These are phyloP conservation scores for Cebidichthys violaceus DNA, from an alignment of 2,113 vertebrate genomes.

Conservation along the genomic window DNA sequence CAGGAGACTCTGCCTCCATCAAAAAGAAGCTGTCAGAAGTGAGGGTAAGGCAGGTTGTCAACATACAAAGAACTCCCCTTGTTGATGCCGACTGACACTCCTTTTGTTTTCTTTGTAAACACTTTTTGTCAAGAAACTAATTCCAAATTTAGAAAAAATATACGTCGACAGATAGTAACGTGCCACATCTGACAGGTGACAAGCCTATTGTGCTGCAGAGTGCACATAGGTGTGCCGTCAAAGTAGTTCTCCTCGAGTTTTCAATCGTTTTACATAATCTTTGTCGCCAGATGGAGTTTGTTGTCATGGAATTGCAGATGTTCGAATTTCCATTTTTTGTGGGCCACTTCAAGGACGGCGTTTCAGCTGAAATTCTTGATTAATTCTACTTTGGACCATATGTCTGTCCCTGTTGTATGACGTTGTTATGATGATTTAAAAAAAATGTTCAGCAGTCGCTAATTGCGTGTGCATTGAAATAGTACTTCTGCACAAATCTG, in stretches of 20 bases:
- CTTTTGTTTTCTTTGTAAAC: constrained; percentile 34
- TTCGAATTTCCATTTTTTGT: background rate
- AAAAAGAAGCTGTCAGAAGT: constrained; percentile 92
- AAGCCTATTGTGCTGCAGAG: background rate
- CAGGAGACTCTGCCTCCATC: constrained; percentile 88
- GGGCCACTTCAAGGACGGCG: background rate
- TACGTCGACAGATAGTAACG: constrained; percentile 13
- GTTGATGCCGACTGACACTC: constrained; percentile 1
- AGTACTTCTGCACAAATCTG: background rate
- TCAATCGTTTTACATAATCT: background rate
- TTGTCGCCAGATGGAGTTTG: background rate
- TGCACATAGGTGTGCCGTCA: background rate
- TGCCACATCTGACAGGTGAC: constrained; percentile 28
- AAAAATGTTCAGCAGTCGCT: background rate
- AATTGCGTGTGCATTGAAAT: background rate
- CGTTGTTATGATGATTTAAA: background rate
- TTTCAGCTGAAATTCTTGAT: background rate
- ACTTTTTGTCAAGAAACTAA: constrained; percentile 7
- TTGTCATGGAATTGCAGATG: constrained; percentile 5
- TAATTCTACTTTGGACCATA: background rate
- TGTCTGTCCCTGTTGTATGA: background rate
- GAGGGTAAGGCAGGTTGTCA: constrained; percentile 84
- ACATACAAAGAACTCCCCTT: constrained; percentile 4
- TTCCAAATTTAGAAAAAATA: background rate
- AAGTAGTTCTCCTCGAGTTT: background rate